phyloP scores from a whole-genome alignment of 2,888 invertebrate genomes.

The Teinopalpus imperialis region DNA sequence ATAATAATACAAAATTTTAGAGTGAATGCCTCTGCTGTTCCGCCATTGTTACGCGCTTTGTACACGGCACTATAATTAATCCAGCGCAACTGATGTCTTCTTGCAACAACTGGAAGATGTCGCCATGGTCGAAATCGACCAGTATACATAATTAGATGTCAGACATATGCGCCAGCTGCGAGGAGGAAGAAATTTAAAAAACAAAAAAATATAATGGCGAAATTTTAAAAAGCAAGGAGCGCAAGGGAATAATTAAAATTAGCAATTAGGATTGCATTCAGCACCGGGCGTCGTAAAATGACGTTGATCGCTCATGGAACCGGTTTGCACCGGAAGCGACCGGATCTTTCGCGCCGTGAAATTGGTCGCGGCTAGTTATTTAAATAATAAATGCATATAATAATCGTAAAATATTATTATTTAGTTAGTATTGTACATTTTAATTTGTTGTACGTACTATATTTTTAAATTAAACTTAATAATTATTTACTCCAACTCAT shows the following conservation, averaged over 20 bases:
- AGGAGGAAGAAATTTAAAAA: constrained; percentile 16
- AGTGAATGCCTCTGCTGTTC: too few relatives aligned
- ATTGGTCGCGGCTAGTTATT: constrained; percentile 30
- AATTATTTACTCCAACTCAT: too few relatives aligned
- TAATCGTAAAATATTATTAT: constrained; percentile 26
- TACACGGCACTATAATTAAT: too few relatives aligned
- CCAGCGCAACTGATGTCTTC: too few relatives aligned
- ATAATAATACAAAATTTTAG: too few relatives aligned
- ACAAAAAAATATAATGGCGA: constrained; percentile 23
- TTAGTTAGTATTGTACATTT: too few relatives aligned
- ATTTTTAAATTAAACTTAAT: too few relatives aligned
- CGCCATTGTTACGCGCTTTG: too few relatives aligned
- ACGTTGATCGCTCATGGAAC: constrained; percentile 27
- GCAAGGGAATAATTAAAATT: constrained; percentile 35
- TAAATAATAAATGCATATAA: constrained; percentile 14
- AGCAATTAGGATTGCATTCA: constrained; percentile 38
- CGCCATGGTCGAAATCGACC: too few relatives aligned
- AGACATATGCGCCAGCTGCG: constrained; percentile 17
- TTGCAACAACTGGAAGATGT: too few relatives aligned
- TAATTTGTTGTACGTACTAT: too few relatives aligned
- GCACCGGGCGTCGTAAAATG: constrained; percentile 34
- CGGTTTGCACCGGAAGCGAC: constrained; percentile 29
- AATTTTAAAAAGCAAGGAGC: constrained; percentile 20
- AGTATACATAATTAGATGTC: constrained; percentile 24
- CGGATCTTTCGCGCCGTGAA: constrained; percentile 22